Evolutionary conservation across 2,888 invertebrate genomes (phyloP), one percentile per base, ranked within the genome.

Genomic region (Andrena hattorfiana): DNA sequence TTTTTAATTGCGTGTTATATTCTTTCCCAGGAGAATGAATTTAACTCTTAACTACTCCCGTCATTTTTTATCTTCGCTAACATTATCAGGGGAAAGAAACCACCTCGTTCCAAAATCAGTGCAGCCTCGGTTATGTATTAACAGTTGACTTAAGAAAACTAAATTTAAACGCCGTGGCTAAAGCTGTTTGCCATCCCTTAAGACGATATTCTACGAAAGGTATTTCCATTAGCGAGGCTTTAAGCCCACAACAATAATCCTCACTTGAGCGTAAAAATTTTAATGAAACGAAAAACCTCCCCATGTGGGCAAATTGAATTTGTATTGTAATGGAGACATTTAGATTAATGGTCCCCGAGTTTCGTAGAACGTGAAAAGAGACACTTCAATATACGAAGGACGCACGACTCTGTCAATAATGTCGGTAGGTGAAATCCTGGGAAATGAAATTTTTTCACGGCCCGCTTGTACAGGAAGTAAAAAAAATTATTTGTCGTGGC

Each of bases 1-100:
- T 64, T 79, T 79, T 79, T 79, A 79, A 79, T 79, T 79, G 69
- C 79, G 49, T n/a, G 51, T 77, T 70, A 79, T 51, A 79, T 70
- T 28, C 77, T 28, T 59, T 30, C 49, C 26, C n/a, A 8, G 28
- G 13, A 7, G 49, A 42, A 64, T 59, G 59, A 70, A 79, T 77
- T n/a, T 56, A 64, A 59, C 49, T 23, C 42, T 64, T 77, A 69
- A 69, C 49, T 48, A 28, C 32, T 5, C 13, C 56, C 20, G 23
- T 1, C 35, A 49, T 48, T 70, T 69, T 64, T 20, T 59, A 16
- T 10, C 13, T 1, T 2, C 2, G 48, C 35, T 1, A 49, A 35
- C 59, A 20, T 48, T 62, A 54, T 32, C 23, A 32, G 20, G 28
- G 56, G 0, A 13, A 13, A 20, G n/a, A 26, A 62, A 23, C 16